phyloP scores from a whole-genome alignment of 2,888 invertebrate genomes.

The Nemurella pictetii region DNA sequence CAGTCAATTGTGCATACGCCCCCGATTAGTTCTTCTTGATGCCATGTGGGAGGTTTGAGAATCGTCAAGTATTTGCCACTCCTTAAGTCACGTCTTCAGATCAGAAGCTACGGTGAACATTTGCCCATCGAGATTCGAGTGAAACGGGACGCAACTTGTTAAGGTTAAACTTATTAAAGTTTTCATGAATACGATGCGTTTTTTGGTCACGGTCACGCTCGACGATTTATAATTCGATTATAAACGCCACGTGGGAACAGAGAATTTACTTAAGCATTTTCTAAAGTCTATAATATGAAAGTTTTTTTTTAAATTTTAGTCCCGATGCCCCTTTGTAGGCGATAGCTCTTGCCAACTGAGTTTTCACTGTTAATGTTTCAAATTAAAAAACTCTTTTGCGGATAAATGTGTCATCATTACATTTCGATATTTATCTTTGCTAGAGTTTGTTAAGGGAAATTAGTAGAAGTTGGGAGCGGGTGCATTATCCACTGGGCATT shows the following conservation, averaged over 20 bases:
- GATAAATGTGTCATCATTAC: too few relatives aligned
- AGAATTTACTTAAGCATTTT: neutral
- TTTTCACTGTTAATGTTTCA: neutral
- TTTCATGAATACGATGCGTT: neutral
- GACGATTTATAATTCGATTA: neutral
- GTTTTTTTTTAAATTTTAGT: neutral
- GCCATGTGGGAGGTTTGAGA: neutral
- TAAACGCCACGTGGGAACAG: neutral
- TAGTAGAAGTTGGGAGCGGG: neutral
- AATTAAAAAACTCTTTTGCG: neutral
- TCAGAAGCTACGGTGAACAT: neutral
- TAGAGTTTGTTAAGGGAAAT: neutral
- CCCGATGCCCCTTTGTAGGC: too few relatives aligned
- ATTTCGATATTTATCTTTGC: neutral
- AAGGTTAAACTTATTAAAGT: neutral
- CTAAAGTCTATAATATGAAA: too few relatives aligned
- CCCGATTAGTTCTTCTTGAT: neutral
- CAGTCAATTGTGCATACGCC: neutral
- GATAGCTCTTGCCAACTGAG: too few relatives aligned
- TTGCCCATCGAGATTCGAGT: too few relatives aligned
- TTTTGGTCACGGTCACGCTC: neutral
- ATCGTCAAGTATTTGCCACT: neutral
- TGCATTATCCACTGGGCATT: too few relatives aligned
- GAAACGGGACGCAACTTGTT: neutral
- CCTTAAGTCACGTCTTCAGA: neutral